Percentiles rank a stretch among this genome's conserved stretches.
These are phyloP conservation scores for Dusona sp. DNA, from an alignment of 2,888 invertebrate genomes.

Conservation along the genomic window DNA sequence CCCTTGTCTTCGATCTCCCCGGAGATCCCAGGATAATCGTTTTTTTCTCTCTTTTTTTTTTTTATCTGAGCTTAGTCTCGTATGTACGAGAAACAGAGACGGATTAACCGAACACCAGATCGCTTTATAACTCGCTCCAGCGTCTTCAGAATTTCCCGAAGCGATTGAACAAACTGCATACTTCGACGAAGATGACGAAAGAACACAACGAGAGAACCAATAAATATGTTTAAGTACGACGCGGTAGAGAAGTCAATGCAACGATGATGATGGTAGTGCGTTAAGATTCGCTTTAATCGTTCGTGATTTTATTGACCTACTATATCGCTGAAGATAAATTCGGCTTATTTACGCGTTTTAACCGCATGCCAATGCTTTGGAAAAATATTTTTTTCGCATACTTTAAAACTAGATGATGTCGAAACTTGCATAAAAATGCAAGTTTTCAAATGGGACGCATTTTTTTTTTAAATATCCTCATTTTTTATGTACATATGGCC, in stretches of 20 bases:
- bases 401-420: neutral
- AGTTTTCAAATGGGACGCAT: neutral
- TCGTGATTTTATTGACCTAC: slow-evolving; percentile 50
- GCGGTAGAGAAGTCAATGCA: slow-evolving; percentile 20
- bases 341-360: neutral
- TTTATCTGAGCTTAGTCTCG: neutral
- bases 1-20: neutral
- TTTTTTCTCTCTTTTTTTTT: neutral
- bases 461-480: no score
- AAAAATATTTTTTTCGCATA: neutral
- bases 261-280: slow-evolving; percentile 15
- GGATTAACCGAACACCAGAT: slow-evolving; percentile 5
- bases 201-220: slow-evolving; percentile 21
- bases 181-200: slow-evolving; percentile 5
- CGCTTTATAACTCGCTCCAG: slow-evolving; percentile 19
- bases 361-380: neutral
- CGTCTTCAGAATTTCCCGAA: neutral
- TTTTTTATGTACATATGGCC: no score
- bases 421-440: neutral
- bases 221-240: slow-evolving; percentile 34
- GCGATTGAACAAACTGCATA: slow-evolving; percentile 1
- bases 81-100: neutral
- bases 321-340: slow-evolving; percentile 2
- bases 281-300: slow-evolving; percentile 44
- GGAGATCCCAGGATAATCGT: neutral